These are phyloP conservation scores for Potamarius usumacintae DNA, from an alignment of 2,113 vertebrate genomes.

Conservation along the genomic window DNA sequence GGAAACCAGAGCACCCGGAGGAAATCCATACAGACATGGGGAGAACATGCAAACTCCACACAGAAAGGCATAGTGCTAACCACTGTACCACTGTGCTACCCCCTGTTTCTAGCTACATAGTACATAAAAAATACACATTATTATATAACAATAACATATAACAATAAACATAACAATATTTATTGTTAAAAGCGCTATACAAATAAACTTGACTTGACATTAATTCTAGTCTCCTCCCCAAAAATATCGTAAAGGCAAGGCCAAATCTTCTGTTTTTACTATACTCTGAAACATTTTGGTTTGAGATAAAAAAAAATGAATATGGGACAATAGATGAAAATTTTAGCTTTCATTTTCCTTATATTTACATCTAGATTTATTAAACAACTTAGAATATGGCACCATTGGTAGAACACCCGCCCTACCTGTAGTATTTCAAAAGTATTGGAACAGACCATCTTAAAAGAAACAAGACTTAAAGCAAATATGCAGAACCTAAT, in stretches of 20 bases:
- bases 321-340: not conserved
- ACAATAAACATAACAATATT: no score
- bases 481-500: no score
- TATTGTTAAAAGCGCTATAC: no score
- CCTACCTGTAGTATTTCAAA: not conserved
- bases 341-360: no score
- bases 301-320: not conserved
- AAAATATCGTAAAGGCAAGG: not conserved
- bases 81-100: no score
- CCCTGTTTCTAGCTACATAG: not conserved
- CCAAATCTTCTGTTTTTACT: not conserved
- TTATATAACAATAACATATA: not conserved
- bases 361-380: no score
- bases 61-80: no score
- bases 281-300: not conserved
- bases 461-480: no score
- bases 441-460: not conserved
- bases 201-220: no score
- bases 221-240: not conserved
- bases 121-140: not conserved
- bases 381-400: not conserved
- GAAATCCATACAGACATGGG: no score
- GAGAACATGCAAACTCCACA: no score
- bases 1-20: no score
- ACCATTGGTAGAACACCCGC: not conserved